Conservation (phyloP, 2,113 vertebrate genomes). For the Erythrolamprus reginae region DNA sequence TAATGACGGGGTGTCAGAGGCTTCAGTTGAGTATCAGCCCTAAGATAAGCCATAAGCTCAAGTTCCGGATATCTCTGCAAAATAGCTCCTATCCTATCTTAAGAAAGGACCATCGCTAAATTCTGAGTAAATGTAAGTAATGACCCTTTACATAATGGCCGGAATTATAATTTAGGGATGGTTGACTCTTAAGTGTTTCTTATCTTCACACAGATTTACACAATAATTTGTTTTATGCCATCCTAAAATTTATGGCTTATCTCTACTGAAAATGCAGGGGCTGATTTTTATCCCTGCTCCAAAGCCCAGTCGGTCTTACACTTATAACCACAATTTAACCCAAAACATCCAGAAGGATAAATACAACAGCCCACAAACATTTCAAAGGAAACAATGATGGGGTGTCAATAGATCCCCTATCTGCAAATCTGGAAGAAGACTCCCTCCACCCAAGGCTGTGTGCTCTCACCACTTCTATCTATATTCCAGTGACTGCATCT, state of each 20-base stretch:
- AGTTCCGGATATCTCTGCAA: not conserved
- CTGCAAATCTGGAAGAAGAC: not conserved
- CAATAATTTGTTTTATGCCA: slow-evolving; percentile 10
- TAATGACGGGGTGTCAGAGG: not conserved
- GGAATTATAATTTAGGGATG: not conserved
- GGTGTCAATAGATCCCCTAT: not conserved
- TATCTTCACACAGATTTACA: slow-evolving; percentile 7
- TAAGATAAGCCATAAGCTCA: not conserved
- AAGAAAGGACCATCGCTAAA: not conserved
- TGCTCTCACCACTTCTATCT: no score
- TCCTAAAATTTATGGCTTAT: slow-evolving; percentile 1
- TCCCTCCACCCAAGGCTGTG: not conserved
- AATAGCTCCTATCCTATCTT: not conserved
- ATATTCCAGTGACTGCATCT: no score
- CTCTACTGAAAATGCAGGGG: no score
- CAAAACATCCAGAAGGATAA: not conserved
- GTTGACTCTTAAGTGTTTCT: not conserved
- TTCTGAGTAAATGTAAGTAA: not conserved
- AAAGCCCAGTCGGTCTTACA: not conserved
- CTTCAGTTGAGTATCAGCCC: not conserved
- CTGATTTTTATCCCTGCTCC: not conserved
- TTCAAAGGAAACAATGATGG: not conserved
- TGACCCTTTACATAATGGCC: slow-evolving; percentile 4
- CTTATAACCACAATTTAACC: not conserved
- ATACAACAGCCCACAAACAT: not conserved